phyloP scores from a whole-genome alignment of 2,113 vertebrate genomes.

The Empidonax traillii region DNA sequence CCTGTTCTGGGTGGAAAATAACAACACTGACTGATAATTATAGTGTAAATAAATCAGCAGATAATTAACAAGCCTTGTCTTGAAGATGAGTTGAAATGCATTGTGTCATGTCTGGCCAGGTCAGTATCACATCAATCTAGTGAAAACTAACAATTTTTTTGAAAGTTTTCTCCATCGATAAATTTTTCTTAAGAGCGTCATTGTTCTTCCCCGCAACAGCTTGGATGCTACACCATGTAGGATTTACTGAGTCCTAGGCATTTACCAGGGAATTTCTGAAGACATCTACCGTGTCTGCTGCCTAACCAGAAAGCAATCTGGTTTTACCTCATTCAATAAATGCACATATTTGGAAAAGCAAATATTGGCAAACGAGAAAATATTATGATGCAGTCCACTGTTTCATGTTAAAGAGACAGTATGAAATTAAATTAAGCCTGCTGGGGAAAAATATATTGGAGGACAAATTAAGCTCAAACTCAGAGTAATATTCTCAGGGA shows the following conservation, averaged over 20 bases:
- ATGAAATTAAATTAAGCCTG: conserved; percentile 43
- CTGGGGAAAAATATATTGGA: background rate
- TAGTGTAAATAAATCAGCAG: conserved; percentile 1
- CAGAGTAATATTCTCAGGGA: conserved; percentile 25
- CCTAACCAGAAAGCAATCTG: background rate
- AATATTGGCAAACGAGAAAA: conserved; percentile 2
- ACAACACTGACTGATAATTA: background rate
- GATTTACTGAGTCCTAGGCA: background rate
- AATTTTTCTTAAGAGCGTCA: background rate
- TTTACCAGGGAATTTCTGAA: background rate
- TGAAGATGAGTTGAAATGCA: background rate
- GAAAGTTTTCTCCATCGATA: background rate
- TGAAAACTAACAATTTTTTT: background rate
- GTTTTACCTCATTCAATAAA: background rate
- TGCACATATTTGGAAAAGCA: background rate
- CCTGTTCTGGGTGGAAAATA: background rate
- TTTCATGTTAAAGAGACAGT: conserved; percentile 27
- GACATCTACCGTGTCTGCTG: background rate
- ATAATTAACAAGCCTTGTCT: conserved; percentile 20
- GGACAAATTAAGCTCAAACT: background rate
- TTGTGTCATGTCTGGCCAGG: conserved; percentile 1
- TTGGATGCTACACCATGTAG: background rate
- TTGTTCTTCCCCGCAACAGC: background rate
- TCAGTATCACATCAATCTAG: background rate
- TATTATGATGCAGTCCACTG: background rate